phyloP scores from a whole-genome alignment of 2,113 vertebrate genomes.

The Austrofundulus limnaeus region DNA sequence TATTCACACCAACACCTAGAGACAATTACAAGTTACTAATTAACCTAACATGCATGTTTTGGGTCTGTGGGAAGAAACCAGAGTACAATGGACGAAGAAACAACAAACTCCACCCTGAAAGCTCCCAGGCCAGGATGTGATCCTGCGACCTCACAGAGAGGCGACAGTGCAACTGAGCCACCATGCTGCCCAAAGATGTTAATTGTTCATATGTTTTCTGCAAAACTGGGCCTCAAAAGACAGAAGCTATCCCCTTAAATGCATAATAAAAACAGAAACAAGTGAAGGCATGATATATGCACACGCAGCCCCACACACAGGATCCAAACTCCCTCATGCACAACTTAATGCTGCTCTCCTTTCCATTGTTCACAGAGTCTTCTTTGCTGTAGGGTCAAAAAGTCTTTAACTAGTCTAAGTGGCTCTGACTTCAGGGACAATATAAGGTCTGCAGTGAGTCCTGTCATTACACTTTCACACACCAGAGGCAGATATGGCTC shows the following conservation, averaged over 20 bases:
- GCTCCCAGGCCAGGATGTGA: too few species aligned
- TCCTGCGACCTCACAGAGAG: too few species aligned
- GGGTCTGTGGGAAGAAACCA: too few species aligned
- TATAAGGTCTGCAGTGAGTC: conserved; percentile 62
- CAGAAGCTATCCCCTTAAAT: background rate
- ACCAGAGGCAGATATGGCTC: conserved; percentile 63
- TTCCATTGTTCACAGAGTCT: conserved; percentile 60
- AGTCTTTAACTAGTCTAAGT: conserved; percentile 76
- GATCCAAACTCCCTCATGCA: conserved; percentile 56
- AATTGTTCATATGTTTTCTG: too few species aligned
- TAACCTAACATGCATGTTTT: too few species aligned
- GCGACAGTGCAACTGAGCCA: too few species aligned
- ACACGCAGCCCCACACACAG: conserved; percentile 1
- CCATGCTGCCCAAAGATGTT: too few species aligned
- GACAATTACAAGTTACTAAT: too few species aligned
- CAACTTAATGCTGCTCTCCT: conserved; percentile 45
- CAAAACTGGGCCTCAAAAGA: too few species aligned
- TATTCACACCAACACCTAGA: too few species aligned
- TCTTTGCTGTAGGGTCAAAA: conserved; percentile 66
- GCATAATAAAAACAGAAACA: conserved; percentile 19
- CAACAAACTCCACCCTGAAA: too few species aligned
- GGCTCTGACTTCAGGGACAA: conserved; percentile 66
- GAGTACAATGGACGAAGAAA: too few species aligned
- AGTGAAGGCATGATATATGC: background rate
- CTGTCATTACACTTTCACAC: conserved; percentile 69